phyloP scores from a whole-genome alignment of 2,888 invertebrate species.

The Cordilura impudica region DNA sequence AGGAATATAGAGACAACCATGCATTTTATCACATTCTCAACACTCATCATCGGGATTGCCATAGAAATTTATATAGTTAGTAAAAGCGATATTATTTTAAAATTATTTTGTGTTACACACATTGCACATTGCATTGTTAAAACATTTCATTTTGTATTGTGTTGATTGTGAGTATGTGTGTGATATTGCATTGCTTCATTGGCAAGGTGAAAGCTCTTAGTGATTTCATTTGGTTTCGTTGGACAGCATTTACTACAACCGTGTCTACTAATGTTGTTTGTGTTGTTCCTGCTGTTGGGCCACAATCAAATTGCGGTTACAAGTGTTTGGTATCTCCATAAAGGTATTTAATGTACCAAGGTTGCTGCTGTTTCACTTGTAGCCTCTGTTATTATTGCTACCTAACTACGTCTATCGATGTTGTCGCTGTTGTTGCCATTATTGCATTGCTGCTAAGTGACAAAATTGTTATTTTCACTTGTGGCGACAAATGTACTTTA shows the following conservation, averaged over 20 bases:
- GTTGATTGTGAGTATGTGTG: not conserved
- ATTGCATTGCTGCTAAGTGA: slow-evolving; percentile 62
- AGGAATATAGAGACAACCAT: slow-evolving; percentile 20
- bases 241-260: not conserved
- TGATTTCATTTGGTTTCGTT: slow-evolving; percentile 54
- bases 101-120: slow-evolving; percentile 36
- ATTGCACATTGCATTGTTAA: not conserved
- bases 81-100: slow-evolving; percentile 37
- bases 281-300: slow-evolving; percentile 38
- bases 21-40: slow-evolving; percentile 59
- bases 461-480: slow-evolving; percentile 67
- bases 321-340: slow-evolving; percentile 55
- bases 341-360: slow-evolving; percentile 36
- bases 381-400: slow-evolving; percentile 43
- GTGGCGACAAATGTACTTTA: slow-evolving; percentile 65
- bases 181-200: slow-evolving; percentile 31
- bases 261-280: not conserved
- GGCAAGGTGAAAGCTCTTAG: slow-evolving; percentile 60
- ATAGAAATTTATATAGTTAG: slow-evolving; percentile 48
- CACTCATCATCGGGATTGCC: slow-evolving; percentile 45
- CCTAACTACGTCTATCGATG: not conserved
- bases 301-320: slow-evolving; percentile 66
- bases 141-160: slow-evolving; percentile 32
- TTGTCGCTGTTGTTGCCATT: slow-evolving; percentile 25
- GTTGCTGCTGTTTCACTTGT: slow-evolving; percentile 28